Evolutionary conservation across 2,888 invertebrate species (phyloP).

Genomic region (Tetranychus piercei): DNA sequence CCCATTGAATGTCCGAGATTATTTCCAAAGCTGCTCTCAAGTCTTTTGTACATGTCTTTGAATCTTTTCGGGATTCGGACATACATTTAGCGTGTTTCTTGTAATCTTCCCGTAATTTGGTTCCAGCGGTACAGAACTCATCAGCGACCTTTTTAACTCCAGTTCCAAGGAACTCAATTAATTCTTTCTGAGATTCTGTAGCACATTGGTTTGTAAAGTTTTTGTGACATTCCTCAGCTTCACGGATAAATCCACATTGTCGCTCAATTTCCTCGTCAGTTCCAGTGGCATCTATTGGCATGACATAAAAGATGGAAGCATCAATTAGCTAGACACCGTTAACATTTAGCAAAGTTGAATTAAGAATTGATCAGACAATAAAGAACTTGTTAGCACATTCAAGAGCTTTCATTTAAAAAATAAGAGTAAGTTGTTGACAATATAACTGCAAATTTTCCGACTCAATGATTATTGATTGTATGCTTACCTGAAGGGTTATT

Average conservation of each 20-base stretch:
- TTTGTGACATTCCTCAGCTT: constrained; percentile 25
- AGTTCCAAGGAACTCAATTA: constrained; percentile 26
- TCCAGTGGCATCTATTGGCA: background rate
- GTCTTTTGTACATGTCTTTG: constrained; percentile 24
- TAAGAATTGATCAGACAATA: no score
- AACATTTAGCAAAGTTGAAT: no score
- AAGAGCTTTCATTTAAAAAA: no score
- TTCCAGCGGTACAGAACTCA: constrained; percentile 27
- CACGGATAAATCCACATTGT: constrained; percentile 26
- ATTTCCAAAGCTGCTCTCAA: constrained; percentile 26
- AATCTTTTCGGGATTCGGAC: constrained; percentile 20
- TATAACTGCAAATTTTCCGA: background rate
- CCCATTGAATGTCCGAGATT: constrained; percentile 23
- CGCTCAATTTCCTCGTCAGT: constrained; percentile 9
- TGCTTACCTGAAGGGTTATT: constrained; percentile 25
- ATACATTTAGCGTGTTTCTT: constrained; percentile 27
- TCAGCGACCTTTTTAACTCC: constrained; percentile 25
- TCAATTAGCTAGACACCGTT: background rate
- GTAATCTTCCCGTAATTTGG: constrained; percentile 24
- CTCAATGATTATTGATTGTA: background rate
- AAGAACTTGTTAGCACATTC: no score
- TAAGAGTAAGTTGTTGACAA: background rate
- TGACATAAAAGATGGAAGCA: background rate
- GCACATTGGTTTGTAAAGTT: constrained; percentile 26
- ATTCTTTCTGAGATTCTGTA: constrained; percentile 26